These are phyloP conservation scores for Temnothorax curvispinosus DNA, from an alignment of 1,140 invertebrate genomes.

Conservation along the genomic window DNA sequence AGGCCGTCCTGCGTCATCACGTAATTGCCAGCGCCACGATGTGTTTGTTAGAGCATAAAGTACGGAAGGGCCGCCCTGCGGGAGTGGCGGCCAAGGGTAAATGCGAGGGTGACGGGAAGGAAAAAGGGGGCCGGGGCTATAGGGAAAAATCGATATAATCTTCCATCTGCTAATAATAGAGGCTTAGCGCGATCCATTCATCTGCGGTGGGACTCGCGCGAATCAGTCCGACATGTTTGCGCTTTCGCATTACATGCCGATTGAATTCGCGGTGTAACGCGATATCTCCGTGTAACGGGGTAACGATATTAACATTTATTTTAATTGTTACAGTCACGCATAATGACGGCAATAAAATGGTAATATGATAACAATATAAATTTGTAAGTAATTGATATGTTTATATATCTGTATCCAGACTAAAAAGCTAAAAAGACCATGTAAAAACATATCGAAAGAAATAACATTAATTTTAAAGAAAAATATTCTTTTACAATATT, in stretches of 20 bases:
- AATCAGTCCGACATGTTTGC: conserved; percentile 59
- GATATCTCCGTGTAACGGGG: conserved; percentile 10
- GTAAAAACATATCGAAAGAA: neutral
- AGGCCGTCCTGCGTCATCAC: conserved; percentile 76
- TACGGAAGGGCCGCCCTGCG: conserved; percentile 69
- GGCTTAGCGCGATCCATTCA: conserved; percentile 81
- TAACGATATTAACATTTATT: conserved; percentile 48
- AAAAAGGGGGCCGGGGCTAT: conserved; percentile 69
- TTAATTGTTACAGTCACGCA: conserved; percentile 33
- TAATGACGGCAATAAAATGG: conserved; percentile 7
- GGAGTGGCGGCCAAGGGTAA: conserved; percentile 64
- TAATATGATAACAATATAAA: neutral
- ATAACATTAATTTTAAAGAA: neutral
- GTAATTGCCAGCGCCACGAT: conserved; percentile 83
- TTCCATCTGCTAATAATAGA: conserved; percentile 85
- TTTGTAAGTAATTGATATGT: neutral
- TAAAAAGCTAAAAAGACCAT: neutral
- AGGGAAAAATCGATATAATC: conserved; percentile 83
- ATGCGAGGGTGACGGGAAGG: conserved; percentile 66
- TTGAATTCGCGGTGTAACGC: conserved; percentile 52
- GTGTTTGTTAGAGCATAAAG: conserved; percentile 83
- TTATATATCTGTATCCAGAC: neutral
- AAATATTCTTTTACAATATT: neutral
- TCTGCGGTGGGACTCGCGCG: conserved; percentile 76
- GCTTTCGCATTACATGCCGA: conserved; percentile 54